Evolutionary conservation across 2,797 vertebrate species (phyloP), one percentile per base, ranked within the genome.

Genomic region (Rhincodon typus): DNA sequence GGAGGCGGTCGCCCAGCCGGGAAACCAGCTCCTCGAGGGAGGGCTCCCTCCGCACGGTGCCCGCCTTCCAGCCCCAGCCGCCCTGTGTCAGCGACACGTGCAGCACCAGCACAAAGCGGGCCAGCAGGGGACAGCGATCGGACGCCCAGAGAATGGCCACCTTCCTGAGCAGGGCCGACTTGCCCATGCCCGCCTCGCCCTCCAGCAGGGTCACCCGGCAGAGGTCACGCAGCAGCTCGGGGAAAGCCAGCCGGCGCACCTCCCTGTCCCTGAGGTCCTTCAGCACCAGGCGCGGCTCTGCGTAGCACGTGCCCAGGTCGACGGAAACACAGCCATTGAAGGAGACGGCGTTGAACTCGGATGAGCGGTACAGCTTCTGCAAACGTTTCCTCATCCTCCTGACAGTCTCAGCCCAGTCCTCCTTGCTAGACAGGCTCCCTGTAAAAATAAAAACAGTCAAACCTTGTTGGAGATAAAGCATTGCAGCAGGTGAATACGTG

Each of bases 51-150:
- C 23, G 86, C 57, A 97, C 69, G 82, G 66, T 30, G 38, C n/a
- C 94, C 95, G 97, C 96, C 74, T 96, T 96, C 25, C 97, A 34
- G 25, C 25, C 6, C 27, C 0, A 2, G 4, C 70, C 70, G 25
- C 25, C 25, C 25, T 3, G 0, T 46, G 46, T 46, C 46, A 46
- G 1, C 46, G 72, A 97, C 88, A 97, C 96, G 96, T 94, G 97
- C 96, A 97, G 97, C 62, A 97, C 97, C 95, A 97, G 96, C 93
- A 77, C 96, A 95, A 97, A 97, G 87, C 97, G 96, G 95, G 88
- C 96, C 90, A 97, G 91, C 77, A 97, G 25, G 25, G 96, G 96
- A 62, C 97, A 97, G 96, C 96, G 95, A 27, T 96, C 97, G 12
- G 96, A 97, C 2, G 96, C 97, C 97, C 97, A 97, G 0, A 97